Percentiles rank a stretch among this genome's conserved stretches.
Conservation (phyloP, 1,140 invertebrate genomes). For the Drosophila nebulosa region DNA sequence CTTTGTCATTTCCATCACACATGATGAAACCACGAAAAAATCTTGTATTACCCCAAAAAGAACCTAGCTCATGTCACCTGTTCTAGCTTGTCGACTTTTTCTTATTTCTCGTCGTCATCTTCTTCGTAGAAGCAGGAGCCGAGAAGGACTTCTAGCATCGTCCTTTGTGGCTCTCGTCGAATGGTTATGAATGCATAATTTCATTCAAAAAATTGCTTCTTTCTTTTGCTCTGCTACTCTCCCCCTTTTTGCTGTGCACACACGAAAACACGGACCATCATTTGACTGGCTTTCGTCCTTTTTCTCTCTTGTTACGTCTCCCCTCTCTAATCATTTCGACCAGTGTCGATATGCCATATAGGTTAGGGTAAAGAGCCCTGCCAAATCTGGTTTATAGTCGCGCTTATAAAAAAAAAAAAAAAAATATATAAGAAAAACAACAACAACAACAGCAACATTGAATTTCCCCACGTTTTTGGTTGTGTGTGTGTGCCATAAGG, state of each 20-base stretch:
- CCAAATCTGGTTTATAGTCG: constrained; percentile 72
- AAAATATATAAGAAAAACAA: constrained; percentile 35
- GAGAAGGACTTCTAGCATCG: not conserved
- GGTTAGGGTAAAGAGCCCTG: constrained; percentile 53
- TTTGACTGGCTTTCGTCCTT: constrained; percentile 42
- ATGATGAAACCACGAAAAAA: not conserved
- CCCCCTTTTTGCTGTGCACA: constrained; percentile 11
- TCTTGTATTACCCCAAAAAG: no score
- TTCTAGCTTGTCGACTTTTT: constrained; percentile 15
- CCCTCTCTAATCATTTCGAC: not conserved
- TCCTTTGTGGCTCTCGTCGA: constrained; percentile 24
- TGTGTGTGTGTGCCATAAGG: constrained; percentile 23
- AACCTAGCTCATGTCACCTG: constrained; percentile 11
- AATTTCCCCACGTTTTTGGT: constrained; percentile 32
- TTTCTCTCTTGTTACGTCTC: not conserved
- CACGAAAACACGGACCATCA: constrained; percentile 45
- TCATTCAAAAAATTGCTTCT: constrained; percentile 53
- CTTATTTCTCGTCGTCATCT: not conserved
- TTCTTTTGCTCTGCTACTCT: constrained; percentile 24
- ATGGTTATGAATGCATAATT: constrained; percentile 70
- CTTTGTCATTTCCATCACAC: not conserved
- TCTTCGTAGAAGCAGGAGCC: not conserved
- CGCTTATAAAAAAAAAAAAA: constrained; percentile 52
- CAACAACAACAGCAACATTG: constrained; percentile 16
- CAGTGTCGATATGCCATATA: constrained; percentile 10